Base-by-base conservation (phyloP, 2,797 vertebrate species). In the Psittacula echo region DNA sequence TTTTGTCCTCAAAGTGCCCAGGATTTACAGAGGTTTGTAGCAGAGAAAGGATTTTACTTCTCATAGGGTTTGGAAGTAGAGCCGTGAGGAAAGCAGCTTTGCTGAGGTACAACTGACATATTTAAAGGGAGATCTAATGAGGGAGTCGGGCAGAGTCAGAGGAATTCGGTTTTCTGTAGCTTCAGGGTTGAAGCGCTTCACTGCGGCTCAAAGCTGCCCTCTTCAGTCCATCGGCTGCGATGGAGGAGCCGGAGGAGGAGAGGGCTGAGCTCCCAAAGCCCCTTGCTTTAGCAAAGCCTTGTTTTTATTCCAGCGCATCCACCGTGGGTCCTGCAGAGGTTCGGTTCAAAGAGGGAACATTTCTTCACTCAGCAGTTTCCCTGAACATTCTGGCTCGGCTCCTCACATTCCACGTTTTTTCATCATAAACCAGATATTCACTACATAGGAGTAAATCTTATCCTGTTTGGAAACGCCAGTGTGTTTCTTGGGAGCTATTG, bases 181-280 rank as follows among this genome's bases (percentile, higher is more conserved):
- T 79, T 30, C 10, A 7, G 37, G 5, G 13, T 11, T 4, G 15
- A 10, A 80, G 37, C 68, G 4, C 62, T 73, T n/a, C 75, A 81
- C 0, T 5, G 7, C 13, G 53, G 93, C 90, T 91, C 96, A n/a
- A 84, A 88, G 94, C 93, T 87, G 97, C 98, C 98, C 97, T 95
- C 98, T 97, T 75, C 89, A 93, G 98, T 86, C 41, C 67, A 2
- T 7, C 3, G 4, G 53, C 45, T 60, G 58, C 58, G 58, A 11
- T 60, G 58, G 58, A 37, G 58, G 23, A 60, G 56, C 56, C 24
- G 4, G 51, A 24, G 45, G 2, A 26, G 44, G 2, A 26, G 30
- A 7, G n/a, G 16, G 50, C 66, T 3, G 26, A 29, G 48, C 11
- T 39, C 68, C 5, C 18, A 3, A 8, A 18, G 17, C 67, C 42